Evolutionary conservation across 2,797 vertebrate species (phyloP), one percentile per base, ranked within the genome.

Genomic region (Anabacerthia variegaticeps): DNA sequence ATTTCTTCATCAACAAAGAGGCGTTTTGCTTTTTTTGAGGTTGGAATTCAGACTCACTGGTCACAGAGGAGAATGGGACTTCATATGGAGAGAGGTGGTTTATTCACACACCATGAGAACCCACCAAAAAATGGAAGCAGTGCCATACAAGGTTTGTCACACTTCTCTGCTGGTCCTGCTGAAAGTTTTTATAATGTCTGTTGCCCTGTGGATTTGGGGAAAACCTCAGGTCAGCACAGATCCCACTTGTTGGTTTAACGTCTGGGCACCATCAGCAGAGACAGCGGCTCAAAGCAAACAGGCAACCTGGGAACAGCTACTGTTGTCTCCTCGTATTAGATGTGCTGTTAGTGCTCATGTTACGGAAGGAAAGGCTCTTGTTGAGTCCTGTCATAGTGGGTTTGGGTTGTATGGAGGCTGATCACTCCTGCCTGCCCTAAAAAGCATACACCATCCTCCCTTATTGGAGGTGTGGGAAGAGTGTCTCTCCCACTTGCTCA

Each of bases 401-500:
- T 66, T 66, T 65, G 85, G 59, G 61, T 86, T 34, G 27, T 81
- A 89, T 52, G 90, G 83, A 96, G 86, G 58, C 58, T 83, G 62
- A 54, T 72, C 5, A 23, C 69, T 91, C 56, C 74, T 93, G 84
- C 92, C 79, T 94, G 86, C 44, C 80, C 96, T 94, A 83, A 84
- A 81, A 83, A 41, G n/a, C 10, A 0, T 22, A 13, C 0, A 0
- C 59, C 66, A 28, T 54, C 67, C 76, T 73, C 52, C 44, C 52
- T 37, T 56, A 30, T 32, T 6, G 2, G 23, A 54, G 51, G 30
- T 62, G 84, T 78, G 71, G 67, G 62, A 85, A 85, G 67, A 63
- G n/a, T 4, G 0, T 14, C 36, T 82, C 88, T 97, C 91, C 81
- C 72, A 69, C 93, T 96, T 90, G 85, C 81, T 88, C 94, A 95